phyloP scores from a whole-genome alignment of 2,797 vertebrate species.

The Tamandua tetradactyla region DNA sequence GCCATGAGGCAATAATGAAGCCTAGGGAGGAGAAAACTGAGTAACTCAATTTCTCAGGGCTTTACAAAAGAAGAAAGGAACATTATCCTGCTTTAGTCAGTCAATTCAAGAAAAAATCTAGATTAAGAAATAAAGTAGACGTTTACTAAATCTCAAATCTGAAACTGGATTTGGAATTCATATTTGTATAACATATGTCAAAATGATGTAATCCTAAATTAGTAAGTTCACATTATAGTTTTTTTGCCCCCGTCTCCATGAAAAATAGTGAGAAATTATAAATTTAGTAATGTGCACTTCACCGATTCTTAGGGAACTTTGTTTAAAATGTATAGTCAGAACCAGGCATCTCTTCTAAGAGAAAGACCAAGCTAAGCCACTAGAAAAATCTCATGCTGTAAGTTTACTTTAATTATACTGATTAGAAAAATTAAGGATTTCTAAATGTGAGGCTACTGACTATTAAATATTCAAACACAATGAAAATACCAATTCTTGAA shows the following conservation, averaged over 20 bases:
- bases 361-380: neutral
- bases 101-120: constrained; percentile 38
- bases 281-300: constrained; percentile 44
- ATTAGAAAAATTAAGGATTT: constrained; percentile 54
- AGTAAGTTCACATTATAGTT: neutral
- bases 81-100: neutral
- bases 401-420: constrained; percentile 35
- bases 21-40: neutral
- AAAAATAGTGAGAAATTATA: constrained; percentile 41
- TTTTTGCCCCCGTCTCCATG: neutral
- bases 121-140: constrained; percentile 27
- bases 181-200: constrained; percentile 17
- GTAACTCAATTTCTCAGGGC: neutral
- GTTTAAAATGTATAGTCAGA: constrained; percentile 56
- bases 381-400: neutral
- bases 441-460: constrained; percentile 41
- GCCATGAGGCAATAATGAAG: neutral
- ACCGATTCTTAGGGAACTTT: constrained; percentile 16
- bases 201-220: constrained; percentile 45
- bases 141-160: constrained; percentile 18
- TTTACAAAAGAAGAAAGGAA: constrained; percentile 26
- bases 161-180: constrained; percentile 24
- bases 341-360: constrained; percentile 49
- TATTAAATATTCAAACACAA: constrained; percentile 29
- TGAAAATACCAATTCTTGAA: constrained; percentile 34